Conservation (phyloP, 2,888 invertebrate species). For the Apotomis turbidana region DNA sequence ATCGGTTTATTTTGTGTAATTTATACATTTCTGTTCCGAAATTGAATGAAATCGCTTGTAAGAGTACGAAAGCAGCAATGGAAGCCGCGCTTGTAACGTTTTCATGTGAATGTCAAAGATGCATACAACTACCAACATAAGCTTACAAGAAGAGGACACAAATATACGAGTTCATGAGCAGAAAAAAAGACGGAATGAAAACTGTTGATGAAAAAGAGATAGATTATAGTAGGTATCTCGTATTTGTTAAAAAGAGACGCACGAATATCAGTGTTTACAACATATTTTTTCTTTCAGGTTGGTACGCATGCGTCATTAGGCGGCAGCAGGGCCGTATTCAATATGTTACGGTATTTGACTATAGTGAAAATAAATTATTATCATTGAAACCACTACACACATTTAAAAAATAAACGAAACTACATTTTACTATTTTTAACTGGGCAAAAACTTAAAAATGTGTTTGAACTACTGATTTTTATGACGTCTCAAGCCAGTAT, state of each 20-base stretch:
- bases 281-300: constrained; percentile 65
- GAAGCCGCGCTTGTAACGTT: constrained; percentile 46
- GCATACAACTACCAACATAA: constrained; percentile 65
- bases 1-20: constrained; percentile 41
- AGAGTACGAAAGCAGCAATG: constrained; percentile 51
- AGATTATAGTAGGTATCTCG: constrained; percentile 12
- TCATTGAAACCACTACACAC: no score
- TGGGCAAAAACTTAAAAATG: no score
- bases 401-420: no score
- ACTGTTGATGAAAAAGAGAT: constrained; percentile 65
- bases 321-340: constrained; percentile 61
- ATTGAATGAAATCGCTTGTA: constrained; percentile 37
- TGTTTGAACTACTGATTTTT: no score
- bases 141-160: constrained; percentile 55
- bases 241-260: constrained; percentile 58
- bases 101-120: constrained; percentile 18
- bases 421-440: no score
- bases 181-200: constrained; percentile 56
- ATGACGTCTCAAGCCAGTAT: no score
- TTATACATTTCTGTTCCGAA: constrained; percentile 39
- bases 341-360: background rate
- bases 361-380: no score
- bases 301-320: constrained; percentile 80
- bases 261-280: constrained; percentile 63
- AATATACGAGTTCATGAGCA: constrained; percentile 38